Percentiles rank a stretch among this genome's conserved stretches.
Conservation (phyloP, 2,113 vertebrate species). For the Bujurquina vittata region DNA sequence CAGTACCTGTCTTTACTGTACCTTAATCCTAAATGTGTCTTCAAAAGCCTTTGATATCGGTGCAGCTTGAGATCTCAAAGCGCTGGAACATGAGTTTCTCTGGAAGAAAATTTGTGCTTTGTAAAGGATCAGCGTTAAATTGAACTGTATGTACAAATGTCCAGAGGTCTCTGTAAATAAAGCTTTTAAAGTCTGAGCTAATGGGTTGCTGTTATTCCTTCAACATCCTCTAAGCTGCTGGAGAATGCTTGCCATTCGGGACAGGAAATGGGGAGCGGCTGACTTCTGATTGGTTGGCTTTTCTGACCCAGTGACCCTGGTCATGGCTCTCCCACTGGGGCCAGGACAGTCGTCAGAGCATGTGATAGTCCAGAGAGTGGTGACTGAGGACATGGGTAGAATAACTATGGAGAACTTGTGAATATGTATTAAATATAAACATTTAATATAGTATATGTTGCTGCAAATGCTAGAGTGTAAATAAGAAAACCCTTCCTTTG, state of each 20-base stretch:
- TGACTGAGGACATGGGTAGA: not conserved
- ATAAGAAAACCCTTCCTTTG: no score
- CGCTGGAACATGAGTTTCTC: not conserved
- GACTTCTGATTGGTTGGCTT: conserved; percentile 53
- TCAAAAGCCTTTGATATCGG: not conserved
- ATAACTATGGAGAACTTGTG: not conserved
- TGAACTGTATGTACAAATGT: not conserved
- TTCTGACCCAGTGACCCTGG: conserved; percentile 50
- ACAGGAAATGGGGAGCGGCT: conserved; percentile 70
- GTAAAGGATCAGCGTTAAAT: not conserved
- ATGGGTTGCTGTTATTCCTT: conserved; percentile 29
- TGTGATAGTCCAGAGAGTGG: conserved; percentile 19
- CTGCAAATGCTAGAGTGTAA: no score
- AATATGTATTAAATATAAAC: not conserved
- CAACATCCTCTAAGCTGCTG: conserved; percentile 42
- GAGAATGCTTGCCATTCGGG: conserved; percentile 38
- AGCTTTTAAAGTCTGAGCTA: conserved; percentile 8
- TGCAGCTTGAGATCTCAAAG: no score
- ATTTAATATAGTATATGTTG: no score
- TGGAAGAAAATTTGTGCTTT: not conserved
- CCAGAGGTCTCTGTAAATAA: conserved; percentile 27
- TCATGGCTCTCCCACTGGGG: conserved; percentile 59
- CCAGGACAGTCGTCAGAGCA: conserved; percentile 1
- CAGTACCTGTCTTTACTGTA: no score
- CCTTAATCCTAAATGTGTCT: not conserved